Percentiles rank a stretch among this genome's conserved stretches.
phyloP scores from a whole-genome alignment of 2,797 vertebrate species.

The Macropodus opercularis region DNA sequence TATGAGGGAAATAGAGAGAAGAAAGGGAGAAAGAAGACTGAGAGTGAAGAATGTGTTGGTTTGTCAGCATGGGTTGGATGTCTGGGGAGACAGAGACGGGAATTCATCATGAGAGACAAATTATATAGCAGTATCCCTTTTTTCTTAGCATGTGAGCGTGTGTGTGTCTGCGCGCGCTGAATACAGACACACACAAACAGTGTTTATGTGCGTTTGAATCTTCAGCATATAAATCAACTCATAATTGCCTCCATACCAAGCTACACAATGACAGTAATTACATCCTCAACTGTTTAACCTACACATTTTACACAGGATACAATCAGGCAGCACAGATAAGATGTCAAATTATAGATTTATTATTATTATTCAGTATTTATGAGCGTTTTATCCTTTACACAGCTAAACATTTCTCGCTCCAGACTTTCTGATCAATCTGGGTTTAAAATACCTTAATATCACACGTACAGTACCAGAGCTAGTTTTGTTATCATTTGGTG shows the following conservation, averaged over 20 bases:
- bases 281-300: slow-evolving; percentile 18
- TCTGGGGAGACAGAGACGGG: slow-evolving; percentile 66
- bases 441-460: neutral
- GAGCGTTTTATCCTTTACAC: neutral
- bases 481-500: neutral
- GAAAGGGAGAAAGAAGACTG: slow-evolving; percentile 31
- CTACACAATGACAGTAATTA: slow-evolving; percentile 16
- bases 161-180: neutral
- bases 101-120: slow-evolving; percentile 80
- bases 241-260: neutral
- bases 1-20: slow-evolving; percentile 38
- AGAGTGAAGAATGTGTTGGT: slow-evolving; percentile 79
- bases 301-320: neutral
- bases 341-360: slow-evolving; percentile 2
- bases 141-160: slow-evolving; percentile 9
- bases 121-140: slow-evolving; percentile 63
- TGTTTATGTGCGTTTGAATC: neutral
- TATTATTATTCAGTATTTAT: neutral
- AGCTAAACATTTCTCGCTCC: neutral
- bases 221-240: slow-evolving; percentile 8
- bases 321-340: neutral
- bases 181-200: neutral
- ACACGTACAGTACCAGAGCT: neutral
- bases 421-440: neutral
- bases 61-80: slow-evolving; percentile 68